These are phyloP conservation scores for Plecotus auritus DNA, from an alignment of 2,113 vertebrate species.

Conservation along the genomic window DNA sequence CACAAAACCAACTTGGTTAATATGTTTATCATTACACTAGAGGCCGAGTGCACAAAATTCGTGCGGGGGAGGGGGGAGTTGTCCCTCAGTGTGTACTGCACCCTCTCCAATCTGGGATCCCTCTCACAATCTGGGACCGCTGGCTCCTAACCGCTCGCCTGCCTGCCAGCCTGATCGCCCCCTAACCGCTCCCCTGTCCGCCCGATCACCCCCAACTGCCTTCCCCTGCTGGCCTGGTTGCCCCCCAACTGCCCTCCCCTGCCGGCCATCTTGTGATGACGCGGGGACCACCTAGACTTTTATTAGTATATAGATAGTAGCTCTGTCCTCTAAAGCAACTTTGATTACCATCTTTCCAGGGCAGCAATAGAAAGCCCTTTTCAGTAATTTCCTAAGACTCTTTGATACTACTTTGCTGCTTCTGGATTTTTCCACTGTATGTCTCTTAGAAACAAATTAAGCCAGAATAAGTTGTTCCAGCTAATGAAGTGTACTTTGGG, in stretches of 20 bases:
- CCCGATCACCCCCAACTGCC: no score
- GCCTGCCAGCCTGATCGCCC: no score
- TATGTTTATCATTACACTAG: conserved; percentile 66
- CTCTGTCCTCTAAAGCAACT: conserved; percentile 54
- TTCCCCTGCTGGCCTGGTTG: no score
- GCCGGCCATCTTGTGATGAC: no score
- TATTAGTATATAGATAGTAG: background rate
- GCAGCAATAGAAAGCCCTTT: conserved; percentile 54
- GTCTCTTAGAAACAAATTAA: conserved; percentile 73
- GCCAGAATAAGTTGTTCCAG: conserved; percentile 73
- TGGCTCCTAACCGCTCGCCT: no score
- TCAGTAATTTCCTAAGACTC: conserved; percentile 55
- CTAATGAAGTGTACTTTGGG: conserved; percentile 74
- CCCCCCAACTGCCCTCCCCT: no score
- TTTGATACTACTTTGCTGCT: background rate
- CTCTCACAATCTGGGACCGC: no score
- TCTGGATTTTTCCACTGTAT: conserved; percentile 63
- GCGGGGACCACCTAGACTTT: no score
- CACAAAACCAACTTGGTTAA: conserved; percentile 71
- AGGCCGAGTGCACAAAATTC: no score
- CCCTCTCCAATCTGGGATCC: no score
- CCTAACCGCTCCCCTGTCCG: no score
- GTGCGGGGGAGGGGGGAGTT: accelerated
- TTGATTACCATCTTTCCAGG: conserved; percentile 53
- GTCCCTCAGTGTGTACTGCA: no score